phyloP scores from a whole-genome alignment of 2,797 vertebrate genomes.

The Girardinus metallicus region DNA sequence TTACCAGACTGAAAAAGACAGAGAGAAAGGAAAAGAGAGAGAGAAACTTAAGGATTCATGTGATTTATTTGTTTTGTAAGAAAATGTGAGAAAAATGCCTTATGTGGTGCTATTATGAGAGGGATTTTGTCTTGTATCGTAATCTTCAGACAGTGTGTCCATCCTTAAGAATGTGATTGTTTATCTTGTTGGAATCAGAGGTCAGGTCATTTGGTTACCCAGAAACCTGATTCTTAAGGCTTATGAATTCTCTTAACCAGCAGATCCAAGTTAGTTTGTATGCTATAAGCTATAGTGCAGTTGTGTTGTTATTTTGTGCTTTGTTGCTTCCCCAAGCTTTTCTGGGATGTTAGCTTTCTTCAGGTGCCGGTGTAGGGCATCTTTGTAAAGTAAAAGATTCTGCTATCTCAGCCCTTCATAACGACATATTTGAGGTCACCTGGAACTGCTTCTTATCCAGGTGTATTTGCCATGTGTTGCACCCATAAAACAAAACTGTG shows the following conservation, averaged over 20 bases:
- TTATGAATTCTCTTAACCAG: background rate
- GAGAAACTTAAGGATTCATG: background rate
- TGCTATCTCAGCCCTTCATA: background rate
- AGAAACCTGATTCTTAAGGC: background rate
- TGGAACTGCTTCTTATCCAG: background rate
- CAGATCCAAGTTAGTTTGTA: background rate
- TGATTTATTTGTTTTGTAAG: background rate
- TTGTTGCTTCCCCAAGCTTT: background rate
- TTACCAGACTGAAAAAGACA: constrained; percentile 26
- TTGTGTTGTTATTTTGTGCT: background rate
- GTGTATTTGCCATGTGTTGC: background rate
- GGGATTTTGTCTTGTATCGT: background rate
- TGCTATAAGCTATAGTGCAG: background rate
- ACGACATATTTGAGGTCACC: background rate
- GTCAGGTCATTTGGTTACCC: background rate
- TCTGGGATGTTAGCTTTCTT: background rate
- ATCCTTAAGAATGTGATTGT: background rate
- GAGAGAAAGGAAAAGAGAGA: background rate
- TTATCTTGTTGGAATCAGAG: background rate
- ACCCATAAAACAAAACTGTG: background rate
- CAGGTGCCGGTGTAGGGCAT: background rate
- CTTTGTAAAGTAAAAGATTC: background rate
- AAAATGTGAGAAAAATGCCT: background rate
- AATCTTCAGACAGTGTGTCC: background rate
- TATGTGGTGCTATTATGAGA: background rate